A percentile compares a stretch with the other conserved stretches of the same genome.
phyloP scores from a whole-genome alignment of 2,797 vertebrate genomes.

The Gorsachius magnificus region DNA sequence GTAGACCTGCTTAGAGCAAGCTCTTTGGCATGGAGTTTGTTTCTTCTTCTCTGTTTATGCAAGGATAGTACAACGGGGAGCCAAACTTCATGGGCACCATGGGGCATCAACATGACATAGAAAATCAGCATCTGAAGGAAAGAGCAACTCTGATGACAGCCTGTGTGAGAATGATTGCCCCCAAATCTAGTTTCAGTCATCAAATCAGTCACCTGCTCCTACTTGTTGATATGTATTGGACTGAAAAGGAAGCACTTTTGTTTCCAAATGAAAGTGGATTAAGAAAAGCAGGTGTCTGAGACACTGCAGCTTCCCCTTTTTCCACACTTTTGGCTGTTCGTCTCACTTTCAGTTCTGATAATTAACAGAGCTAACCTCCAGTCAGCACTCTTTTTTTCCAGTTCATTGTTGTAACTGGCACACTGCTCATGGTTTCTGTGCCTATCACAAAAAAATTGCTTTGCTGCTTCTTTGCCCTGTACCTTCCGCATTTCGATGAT shows the following conservation, averaged over 20 bases:
- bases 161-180: not conserved
- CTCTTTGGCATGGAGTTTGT: not conserved
- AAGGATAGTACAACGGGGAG: not conserved
- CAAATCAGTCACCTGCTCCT: slow-evolving; percentile 1
- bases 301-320: not conserved
- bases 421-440: not conserved
- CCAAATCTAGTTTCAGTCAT: not conserved
- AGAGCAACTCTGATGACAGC: not conserved
- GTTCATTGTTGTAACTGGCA: not conserved
- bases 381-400: not conserved
- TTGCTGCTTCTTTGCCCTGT: not conserved
- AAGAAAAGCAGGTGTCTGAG: slow-evolving; percentile 25
- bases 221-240: not conserved
- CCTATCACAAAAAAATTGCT: not conserved
- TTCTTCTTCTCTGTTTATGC: not conserved
- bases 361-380: slow-evolving; percentile 21
- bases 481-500: not conserved
- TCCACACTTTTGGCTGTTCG: not conserved
- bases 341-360: not conserved
- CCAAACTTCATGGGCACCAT: not conserved
- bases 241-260: not conserved
- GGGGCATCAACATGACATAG: not conserved
- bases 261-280: not conserved
- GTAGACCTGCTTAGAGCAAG: not conserved
- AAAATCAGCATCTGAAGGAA: slow-evolving; percentile 30